Percentiles rank a stretch among this genome's conserved stretches.
Conservation (phyloP, 2,113 vertebrate species). For the Promerops cafer region DNA sequence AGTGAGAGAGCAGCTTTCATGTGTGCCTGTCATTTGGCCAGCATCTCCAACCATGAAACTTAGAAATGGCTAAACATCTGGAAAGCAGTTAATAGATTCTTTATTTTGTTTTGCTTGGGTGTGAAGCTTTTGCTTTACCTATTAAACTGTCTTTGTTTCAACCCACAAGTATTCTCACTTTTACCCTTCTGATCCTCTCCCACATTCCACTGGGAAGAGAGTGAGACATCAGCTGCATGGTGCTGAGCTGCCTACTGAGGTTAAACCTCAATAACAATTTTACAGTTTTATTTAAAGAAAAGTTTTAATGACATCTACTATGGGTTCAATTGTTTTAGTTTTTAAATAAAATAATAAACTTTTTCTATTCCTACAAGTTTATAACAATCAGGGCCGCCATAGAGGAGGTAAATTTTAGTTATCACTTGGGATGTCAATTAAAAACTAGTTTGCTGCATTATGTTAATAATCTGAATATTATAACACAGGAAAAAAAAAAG, state of each 20-base stretch:
- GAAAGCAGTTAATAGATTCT: background rate
- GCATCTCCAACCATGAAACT: background rate
- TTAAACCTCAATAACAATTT: background rate
- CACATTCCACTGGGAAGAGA: background rate
- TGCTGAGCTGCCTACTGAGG: background rate
- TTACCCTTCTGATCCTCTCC: background rate
- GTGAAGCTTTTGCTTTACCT: background rate
- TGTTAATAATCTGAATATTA: background rate
- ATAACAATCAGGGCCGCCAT: background rate
- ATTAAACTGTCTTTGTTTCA: background rate
- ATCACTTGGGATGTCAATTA: background rate
- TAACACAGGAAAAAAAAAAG: background rate
- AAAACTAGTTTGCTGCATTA: background rate
- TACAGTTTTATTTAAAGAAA: background rate
- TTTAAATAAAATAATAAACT: background rate
- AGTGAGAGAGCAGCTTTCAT: background rate
- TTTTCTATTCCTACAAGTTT: background rate
- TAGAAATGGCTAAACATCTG: background rate
- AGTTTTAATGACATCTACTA: background rate
- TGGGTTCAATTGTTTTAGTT: background rate
- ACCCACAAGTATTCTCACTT: background rate
- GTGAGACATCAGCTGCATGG: background rate
- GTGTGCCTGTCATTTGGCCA: background rate
- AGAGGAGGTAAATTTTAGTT: background rate
- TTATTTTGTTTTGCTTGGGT: background rate